These are phyloP conservation scores for Prietella phreatophila DNA, from an alignment of 2,113 vertebrate species.

Conservation along the genomic window DNA sequence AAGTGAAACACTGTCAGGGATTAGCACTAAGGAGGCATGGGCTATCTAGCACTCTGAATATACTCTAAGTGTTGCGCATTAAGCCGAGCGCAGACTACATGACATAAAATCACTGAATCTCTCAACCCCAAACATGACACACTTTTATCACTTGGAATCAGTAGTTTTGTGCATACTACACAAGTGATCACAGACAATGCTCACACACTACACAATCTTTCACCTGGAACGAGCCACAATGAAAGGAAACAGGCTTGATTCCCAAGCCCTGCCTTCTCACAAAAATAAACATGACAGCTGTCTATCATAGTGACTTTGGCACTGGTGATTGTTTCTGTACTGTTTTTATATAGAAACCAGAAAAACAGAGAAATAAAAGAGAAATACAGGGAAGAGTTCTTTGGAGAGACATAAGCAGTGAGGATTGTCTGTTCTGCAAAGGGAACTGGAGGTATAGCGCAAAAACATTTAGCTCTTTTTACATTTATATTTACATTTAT, in stretches of 20 bases:
- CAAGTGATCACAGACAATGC: background rate
- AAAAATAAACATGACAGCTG: background rate
- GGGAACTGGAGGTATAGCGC: background rate
- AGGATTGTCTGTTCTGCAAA: background rate
- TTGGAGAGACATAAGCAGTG: background rate
- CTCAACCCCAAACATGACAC: background rate
- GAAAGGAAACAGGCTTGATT: background rate
- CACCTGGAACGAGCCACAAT: background rate
- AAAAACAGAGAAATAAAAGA: background rate
- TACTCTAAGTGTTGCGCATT: conserved; percentile 10
- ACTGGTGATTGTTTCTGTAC: too few species aligned
- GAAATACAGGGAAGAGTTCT: background rate
- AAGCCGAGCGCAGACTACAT: background rate
- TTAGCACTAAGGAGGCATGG: conserved; percentile 23
- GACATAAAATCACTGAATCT: background rate
- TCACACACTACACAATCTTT: background rate
- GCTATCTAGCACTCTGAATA: conserved; percentile 30
- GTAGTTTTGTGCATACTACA: background rate
- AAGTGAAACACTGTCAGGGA: conserved; percentile 27
- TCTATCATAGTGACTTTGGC: background rate
- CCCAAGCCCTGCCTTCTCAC: background rate
- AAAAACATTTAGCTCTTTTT: background rate
- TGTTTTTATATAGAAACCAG: background rate
- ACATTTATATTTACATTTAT: too few species aligned
- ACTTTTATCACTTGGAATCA: background rate